phyloP scores from a whole-genome alignment of 2,888 invertebrate species.

The Spatulosminthurus flaviceps region DNA sequence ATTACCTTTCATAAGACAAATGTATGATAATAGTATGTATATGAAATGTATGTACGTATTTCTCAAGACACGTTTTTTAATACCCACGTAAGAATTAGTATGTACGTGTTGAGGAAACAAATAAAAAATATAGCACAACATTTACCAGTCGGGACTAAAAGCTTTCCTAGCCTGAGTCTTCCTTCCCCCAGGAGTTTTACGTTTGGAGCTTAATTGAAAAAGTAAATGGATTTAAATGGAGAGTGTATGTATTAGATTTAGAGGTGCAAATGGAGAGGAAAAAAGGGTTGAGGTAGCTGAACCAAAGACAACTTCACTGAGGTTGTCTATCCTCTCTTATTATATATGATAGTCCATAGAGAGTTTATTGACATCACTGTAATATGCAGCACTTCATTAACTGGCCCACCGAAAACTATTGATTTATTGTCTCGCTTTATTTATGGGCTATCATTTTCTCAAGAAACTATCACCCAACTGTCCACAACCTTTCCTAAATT shows the following conservation, averaged over 20 bases:
- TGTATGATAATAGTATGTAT: too few species aligned
- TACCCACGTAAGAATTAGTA: too few species aligned
- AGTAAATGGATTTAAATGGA: too few species aligned
- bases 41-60: too few species aligned
- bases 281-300: not conserved
- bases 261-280: too few species aligned
- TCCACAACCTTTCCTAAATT: not conserved
- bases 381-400: conserved; percentile 39
- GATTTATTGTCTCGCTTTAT: conserved; percentile 19
- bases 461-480: not conserved
- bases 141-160: not conserved
- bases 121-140: too few species aligned
- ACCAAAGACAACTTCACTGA: not conserved
- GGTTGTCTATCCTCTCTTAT: not conserved
- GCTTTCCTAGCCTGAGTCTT: too few species aligned
- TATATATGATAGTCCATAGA: not conserved
- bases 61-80: too few species aligned
- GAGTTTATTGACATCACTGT: conserved; percentile 36
- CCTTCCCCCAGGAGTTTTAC: too few species aligned
- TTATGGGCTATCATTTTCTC: conserved; percentile 16
- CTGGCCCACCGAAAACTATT: conserved; percentile 2
- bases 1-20: not conserved
- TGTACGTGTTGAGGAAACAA: too few species aligned
- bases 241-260: too few species aligned
- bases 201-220: too few species aligned